These are phyloP conservation scores for Campylorhamphus procurvoides DNA, from an alignment of 2,113 vertebrate genomes.

Conservation along the genomic window DNA sequence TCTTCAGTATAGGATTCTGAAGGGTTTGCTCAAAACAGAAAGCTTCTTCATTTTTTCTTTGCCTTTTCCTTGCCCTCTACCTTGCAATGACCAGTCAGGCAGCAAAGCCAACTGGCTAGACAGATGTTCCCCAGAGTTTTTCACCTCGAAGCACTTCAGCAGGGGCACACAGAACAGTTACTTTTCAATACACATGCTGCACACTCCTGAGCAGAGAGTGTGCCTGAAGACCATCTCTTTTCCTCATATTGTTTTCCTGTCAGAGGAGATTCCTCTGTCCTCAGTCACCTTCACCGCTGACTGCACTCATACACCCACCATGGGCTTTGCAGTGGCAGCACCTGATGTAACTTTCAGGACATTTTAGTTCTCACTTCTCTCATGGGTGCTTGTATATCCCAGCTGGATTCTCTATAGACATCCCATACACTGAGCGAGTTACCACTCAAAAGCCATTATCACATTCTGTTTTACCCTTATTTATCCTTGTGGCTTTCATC, in stretches of 20 bases:
- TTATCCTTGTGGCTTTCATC: neutral
- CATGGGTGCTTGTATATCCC: neutral
- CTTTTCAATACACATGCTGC: neutral
- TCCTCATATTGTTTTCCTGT: neutral
- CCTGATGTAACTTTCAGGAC: neutral
- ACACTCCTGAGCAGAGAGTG: neutral
- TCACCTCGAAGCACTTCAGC: neutral
- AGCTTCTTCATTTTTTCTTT: neutral
- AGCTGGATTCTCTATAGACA: neutral
- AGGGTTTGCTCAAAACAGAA: neutral
- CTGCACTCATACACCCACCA: neutral
- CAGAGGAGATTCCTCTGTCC: neutral
- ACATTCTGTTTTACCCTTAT: neutral
- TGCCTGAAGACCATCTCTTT: neutral
- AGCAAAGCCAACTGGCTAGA: neutral
- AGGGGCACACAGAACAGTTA: neutral
- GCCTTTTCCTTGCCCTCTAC: neutral
- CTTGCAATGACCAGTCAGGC: neutral
- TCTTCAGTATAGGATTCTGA: neutral
- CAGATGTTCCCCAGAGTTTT: neutral
- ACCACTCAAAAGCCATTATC: neutral
- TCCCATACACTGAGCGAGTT: neutral
- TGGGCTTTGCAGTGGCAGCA: neutral
- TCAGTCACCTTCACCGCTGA: neutral
- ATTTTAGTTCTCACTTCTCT: neutral